Evolutionary conservation across 2,113 vertebrate genomes (phyloP).

Genomic region (Dipodomys merriami): DNA sequence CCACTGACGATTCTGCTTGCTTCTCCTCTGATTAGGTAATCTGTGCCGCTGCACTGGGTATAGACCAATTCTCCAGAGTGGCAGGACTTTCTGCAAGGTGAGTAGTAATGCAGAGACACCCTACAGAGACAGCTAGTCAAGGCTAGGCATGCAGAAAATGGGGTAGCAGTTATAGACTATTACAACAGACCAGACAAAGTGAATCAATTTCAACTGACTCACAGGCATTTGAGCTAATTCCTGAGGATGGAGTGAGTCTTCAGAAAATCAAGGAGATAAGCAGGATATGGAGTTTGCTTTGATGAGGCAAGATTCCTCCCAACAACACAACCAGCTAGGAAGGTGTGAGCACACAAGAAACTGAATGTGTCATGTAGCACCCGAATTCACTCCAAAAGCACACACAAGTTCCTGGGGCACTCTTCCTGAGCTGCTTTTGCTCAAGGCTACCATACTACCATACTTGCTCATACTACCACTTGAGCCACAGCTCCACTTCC

Average conservation of each 20-base stretch:
- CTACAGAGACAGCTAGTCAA: neutral
- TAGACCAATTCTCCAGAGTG: slow-evolving; percentile 90
- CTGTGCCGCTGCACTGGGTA: slow-evolving; percentile 94
- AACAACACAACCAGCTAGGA: neutral
- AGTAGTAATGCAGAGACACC: neutral
- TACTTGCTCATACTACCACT: too few relatives aligned
- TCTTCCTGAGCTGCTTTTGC: too few relatives aligned
- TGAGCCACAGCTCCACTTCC: too few relatives aligned
- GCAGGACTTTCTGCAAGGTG: slow-evolving; percentile 89
- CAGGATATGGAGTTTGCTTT: neutral
- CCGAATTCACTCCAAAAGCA: neutral
- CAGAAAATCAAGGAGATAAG: neutral
- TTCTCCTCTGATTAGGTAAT: slow-evolving; percentile 85
- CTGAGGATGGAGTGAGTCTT: neutral
- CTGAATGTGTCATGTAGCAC: neutral
- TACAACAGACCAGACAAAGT: neutral
- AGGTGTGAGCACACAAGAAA: neutral
- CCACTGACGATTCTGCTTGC: neutral
- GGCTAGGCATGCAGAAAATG: neutral
- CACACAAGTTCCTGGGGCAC: too few relatives aligned
- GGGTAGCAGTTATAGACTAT: neutral
- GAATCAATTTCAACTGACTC: neutral
- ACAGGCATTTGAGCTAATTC: neutral
- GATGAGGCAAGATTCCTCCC: neutral
- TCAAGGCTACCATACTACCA: too few relatives aligned